Conservation (phyloP, 2,888 invertebrate species). For the Lordiphosa fenestrarum region DNA sequence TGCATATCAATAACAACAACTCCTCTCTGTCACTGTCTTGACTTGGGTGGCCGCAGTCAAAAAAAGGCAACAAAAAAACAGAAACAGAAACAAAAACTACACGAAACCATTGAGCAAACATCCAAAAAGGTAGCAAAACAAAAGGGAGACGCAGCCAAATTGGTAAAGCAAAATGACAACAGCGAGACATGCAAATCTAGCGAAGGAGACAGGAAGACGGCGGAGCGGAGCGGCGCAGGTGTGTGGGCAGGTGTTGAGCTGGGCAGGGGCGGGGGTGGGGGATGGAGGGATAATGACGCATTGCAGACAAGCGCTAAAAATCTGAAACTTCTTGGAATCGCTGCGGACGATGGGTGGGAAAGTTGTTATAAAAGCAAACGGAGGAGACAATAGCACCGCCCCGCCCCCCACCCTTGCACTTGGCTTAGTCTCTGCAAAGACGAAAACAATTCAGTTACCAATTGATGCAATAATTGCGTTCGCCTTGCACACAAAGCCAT, state of each 20-base stretch:
- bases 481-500: constrained; percentile 18
- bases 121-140: constrained; percentile 13
- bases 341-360: constrained; percentile 5
- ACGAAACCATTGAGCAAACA: constrained; percentile 44
- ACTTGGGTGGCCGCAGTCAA: constrained; percentile 40
- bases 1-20: constrained; percentile 36
- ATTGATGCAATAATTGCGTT: constrained; percentile 4
- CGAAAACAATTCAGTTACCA: not conserved
- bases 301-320: constrained; percentile 34
- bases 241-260: constrained; percentile 6
- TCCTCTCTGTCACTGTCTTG: constrained; percentile 38
- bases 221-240: not conserved
- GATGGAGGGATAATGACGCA: constrained; percentile 32
- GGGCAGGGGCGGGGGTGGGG: not conserved
- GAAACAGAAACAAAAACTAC: constrained; percentile 15
- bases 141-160: constrained; percentile 42
- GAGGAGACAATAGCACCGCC: too few relatives aligned
- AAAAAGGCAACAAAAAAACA: constrained; percentile 6
- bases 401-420: too few relatives aligned
- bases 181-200: constrained; percentile 32
- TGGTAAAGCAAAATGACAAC: constrained; percentile 40
- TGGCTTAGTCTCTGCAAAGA: too few relatives aligned
- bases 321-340: constrained; percentile 18
- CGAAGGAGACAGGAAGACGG: constrained; percentile 8
- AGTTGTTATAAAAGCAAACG: not conserved